These are phyloP conservation scores for Dendroctonus valens DNA, from an alignment of 1,140 invertebrate species.

Conservation along the genomic window DNA sequence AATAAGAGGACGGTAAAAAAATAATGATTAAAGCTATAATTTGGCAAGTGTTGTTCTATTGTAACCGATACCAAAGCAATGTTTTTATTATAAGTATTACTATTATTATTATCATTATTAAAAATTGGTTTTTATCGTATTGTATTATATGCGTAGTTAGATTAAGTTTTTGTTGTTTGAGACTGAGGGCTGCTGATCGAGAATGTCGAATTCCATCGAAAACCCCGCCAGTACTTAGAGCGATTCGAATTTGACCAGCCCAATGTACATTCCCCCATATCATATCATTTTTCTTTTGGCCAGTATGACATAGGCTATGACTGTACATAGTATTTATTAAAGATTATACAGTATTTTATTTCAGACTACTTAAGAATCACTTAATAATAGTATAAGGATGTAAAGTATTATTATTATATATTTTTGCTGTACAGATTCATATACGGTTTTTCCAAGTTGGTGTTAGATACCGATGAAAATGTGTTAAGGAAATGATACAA, in stretches of 20 bases:
- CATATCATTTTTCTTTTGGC: conserved; percentile 51
- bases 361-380: conserved; percentile 29
- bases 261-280: conserved; percentile 50
- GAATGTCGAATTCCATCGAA: conserved; percentile 18
- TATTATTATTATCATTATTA: conserved; percentile 46
- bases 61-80: conserved; percentile 54
- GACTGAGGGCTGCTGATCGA: conserved; percentile 42
- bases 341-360: conserved; percentile 33
- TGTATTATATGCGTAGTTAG: conserved; percentile 47
- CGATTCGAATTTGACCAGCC: conserved; percentile 35
- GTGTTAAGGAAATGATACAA: conserved; percentile 15
- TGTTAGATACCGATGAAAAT: conserved; percentile 27
- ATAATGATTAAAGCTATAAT: too few species aligned
- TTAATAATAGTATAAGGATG: conserved; percentile 24
- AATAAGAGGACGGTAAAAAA: too few species aligned
- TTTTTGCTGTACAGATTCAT: conserved; percentile 30
- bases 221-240: conserved; percentile 13
- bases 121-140: conserved; percentile 45
- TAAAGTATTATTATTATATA: conserved; percentile 29
- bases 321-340: conserved; percentile 45
- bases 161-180: conserved; percentile 46
- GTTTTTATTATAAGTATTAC: conserved; percentile 46
- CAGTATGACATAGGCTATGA: conserved; percentile 45
- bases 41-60: conserved; percentile 31
- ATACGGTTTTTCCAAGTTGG: conserved; percentile 30